Evolutionary conservation across 2,113 vertebrate genomes (phyloP).

Genomic region (Epinephelus lanceolatus): DNA sequence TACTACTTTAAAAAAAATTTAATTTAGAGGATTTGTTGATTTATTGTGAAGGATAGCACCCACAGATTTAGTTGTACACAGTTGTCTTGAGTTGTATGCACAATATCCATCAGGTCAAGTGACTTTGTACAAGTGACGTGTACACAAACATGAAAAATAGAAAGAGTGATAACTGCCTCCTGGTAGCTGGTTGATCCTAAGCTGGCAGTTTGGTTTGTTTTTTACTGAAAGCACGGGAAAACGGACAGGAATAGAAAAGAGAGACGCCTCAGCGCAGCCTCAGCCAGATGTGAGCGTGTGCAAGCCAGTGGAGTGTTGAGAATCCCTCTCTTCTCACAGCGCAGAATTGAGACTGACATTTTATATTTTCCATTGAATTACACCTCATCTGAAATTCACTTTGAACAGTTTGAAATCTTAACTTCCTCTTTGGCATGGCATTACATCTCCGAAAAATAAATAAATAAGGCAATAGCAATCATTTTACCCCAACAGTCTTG

Average conservation of each 20-base stretch:
- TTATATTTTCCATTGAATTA: conserved; percentile 80
- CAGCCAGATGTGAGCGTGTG: neutral
- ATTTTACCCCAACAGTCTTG: conserved; percentile 68
- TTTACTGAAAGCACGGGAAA: neutral
- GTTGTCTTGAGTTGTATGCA: neutral
- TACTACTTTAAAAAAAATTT: neutral
- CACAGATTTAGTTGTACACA: neutral
- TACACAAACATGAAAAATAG: neutral
- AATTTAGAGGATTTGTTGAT: neutral
- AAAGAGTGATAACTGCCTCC: conserved; percentile 18
- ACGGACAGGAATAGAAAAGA: conserved; percentile 27
- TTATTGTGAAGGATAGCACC: neutral
- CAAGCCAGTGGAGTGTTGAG: conserved; percentile 48
- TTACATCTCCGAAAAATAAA: conserved; percentile 56
- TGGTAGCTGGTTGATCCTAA: conserved; percentile 1
- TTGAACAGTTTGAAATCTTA: conserved; percentile 81
- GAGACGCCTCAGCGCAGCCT: conserved; percentile 18
- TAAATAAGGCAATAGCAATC: conserved; percentile 59
- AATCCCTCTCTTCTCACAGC: conserved; percentile 42
- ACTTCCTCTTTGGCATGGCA: conserved; percentile 68
- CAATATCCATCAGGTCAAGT: neutral
- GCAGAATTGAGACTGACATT: conserved; percentile 70
- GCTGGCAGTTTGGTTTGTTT: conserved; percentile 13
- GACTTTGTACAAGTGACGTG: too few relatives aligned
- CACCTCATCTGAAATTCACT: conserved; percentile 78